Base-by-base conservation (phyloP, 2,888 invertebrate genomes). In the Pseudoips prasinana region DNA sequence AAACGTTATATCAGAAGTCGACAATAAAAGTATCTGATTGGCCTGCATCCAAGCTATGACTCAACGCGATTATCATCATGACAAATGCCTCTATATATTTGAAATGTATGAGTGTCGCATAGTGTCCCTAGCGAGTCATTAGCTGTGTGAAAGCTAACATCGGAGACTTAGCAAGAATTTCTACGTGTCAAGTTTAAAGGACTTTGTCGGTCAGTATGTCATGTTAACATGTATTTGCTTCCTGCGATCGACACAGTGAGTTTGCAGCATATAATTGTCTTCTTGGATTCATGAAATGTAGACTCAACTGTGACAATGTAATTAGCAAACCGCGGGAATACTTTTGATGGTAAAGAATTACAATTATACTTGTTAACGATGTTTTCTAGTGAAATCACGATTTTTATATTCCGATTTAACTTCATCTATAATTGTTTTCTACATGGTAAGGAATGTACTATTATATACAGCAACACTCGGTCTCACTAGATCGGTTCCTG, bases 141-240 rank as follows among this genome's bases (percentile, higher is more conserved):
- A 74, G 62, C 60, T 54, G 55, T 50, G 68, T 69, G 77, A 79
- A 78, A 81, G 73, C 69, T 52, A 44, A 46, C 52, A 54, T 46
- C 39, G 47, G 56, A 54, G 52, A 57, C 55, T 69, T 69, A 71
- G 68, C 68, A 71, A 63, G 64, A 61, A 60, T 69, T 71, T 75
- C 70, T 60, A 52, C 58, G 60, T 53, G 58, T 62, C 58, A 58
- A 62, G 65, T 66, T 64, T 61, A 50, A 73, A 71, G 73, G 71
- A 69, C 63, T 73, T 20, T 72, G 69, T 80, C 62, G 76, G 83
- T 80, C 66, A 83, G 73, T 83, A 51, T 78, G 77, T 59, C 77
- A 57, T 56, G 58, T 55, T 47, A 54, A 44, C 54, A 52, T 31
- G 37, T 38, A 46, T 35, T 26, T 48, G 51, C 57, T 63, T 60